Base-by-base conservation (phyloP, 2,113 vertebrate species). In the Alligator sinensis region DNA sequence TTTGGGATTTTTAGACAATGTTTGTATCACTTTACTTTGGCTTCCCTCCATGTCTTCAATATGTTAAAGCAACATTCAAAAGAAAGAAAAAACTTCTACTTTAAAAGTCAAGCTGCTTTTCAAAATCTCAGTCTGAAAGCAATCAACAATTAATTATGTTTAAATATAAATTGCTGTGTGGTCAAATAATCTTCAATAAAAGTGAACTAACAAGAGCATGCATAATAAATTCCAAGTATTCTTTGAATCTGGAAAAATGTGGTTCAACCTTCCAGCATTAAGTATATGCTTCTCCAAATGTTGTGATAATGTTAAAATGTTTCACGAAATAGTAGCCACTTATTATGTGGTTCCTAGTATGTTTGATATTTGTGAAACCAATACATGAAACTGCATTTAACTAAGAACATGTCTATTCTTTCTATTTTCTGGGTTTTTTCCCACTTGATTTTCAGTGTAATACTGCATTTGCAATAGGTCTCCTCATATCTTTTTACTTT, bases 1-100 rank as follows among this genome's bases (percentile, higher is more conserved):
- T 10, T 10, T 70, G 34, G 55, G 6, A 1, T 30, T 87, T 86
- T 93, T 80, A 55, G 62, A 34, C 59, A 30, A 28, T 3, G 55
- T 27, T 28, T 1, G 19, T 34, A 5, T 80, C 61, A 82, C 84
- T 75, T 84, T 47, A 9, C 21, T 80, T 2, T 57, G 1, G 59
- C 4, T 64, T n/a, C 9, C 68, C 55, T 34, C 0, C 0, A 0
- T 70, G 34, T 90, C 85, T 70, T 68, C 5, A 57, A 0, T 58
- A 59, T 54, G 7, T 24, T 87, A 74, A 78, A 85, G 13, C 74
- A 61, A 54, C 28, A 54, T 15, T 15, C 0, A 2, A 58, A 60
- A 9, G 16, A 82, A 80, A 47, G 4, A 28, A 90, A 68, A 68
- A 34, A 68, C n/a, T 74, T 22, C 34, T 22, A 38, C 19, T 24